phyloP scores from a whole-genome alignment of 2,888 invertebrate species.

The Tortrix viridana region DNA sequence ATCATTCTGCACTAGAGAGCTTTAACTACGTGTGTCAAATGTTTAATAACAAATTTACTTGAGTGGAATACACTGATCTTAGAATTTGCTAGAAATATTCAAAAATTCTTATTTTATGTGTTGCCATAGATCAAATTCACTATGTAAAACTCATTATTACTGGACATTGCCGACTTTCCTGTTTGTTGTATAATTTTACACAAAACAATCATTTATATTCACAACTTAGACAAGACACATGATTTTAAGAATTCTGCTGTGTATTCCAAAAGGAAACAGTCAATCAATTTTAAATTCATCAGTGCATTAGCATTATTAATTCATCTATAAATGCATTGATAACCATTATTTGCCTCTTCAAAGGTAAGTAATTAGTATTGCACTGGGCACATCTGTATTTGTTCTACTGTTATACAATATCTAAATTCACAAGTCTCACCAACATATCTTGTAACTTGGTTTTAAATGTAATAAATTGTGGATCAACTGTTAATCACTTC shows the following conservation, averaged over 20 bases:
- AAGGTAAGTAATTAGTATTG: background rate
- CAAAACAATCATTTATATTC: no score
- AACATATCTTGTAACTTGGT: no score
- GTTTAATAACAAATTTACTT: background rate
- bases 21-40: background rate
- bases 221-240: no score
- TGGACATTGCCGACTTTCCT: no score
- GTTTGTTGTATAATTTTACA: no score
- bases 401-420: no score
- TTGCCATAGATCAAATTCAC: no score
- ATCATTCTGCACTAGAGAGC: slow-evolving; percentile 14
- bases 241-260: background rate
- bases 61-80: background rate
- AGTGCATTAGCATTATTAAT: background rate
- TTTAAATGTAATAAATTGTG: no score
- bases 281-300: background rate
- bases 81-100: background rate
- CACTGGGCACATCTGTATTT: background rate
- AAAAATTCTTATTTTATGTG: background rate
- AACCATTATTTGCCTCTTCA: background rate
- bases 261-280: background rate
- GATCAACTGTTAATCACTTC: no score
- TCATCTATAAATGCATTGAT: no score
- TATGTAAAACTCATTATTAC: no score
- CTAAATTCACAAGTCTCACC: no score